phyloP scores from a whole-genome alignment of 1,140 invertebrate species.

The Hesperophylax magnus region DNA sequence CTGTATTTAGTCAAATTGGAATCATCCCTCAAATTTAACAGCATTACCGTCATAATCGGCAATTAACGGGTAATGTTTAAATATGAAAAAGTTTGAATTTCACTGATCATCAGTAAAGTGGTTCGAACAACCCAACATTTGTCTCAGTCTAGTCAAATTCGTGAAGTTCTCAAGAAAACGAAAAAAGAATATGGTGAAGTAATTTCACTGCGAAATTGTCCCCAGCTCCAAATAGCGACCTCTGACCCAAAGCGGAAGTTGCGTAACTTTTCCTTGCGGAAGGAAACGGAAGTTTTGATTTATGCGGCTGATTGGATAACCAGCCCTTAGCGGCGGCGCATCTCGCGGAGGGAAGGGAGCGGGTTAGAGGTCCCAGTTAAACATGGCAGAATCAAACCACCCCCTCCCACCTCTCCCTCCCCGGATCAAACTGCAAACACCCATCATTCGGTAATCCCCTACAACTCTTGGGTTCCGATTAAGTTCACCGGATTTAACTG shows the following conservation, averaged over 20 bases:
- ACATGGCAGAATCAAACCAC: slow-evolving; percentile 4
- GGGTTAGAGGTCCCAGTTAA: slow-evolving; percentile 18
- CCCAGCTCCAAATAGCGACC: background rate
- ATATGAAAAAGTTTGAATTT: too few species aligned
- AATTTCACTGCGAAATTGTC: background rate
- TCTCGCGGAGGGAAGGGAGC: background rate
- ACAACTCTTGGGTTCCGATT: slow-evolving; percentile 11
- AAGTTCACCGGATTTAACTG: slow-evolving; percentile 37
- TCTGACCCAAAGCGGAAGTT: slow-evolving; percentile 42
- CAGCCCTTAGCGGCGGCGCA: slow-evolving; percentile 15
- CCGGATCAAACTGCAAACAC: slow-evolving; percentile 31
- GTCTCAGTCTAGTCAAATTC: too few species aligned
- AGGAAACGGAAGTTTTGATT: slow-evolving; percentile 49
- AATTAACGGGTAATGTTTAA: too few species aligned
- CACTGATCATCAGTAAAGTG: too few species aligned
- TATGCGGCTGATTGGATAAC: slow-evolving; percentile 48
- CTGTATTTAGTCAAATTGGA: too few species aligned
- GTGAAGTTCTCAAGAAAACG: too few species aligned
- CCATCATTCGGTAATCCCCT: slow-evolving; percentile 29
- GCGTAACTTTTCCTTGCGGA: slow-evolving; percentile 38
- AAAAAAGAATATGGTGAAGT: too few species aligned
- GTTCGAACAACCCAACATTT: too few species aligned
- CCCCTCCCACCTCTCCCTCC: background rate
- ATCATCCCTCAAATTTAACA: too few species aligned
- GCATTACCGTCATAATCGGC: too few species aligned